Base-by-base conservation (phyloP, 2,797 vertebrate genomes). In the Manis crassicaudata region DNA sequence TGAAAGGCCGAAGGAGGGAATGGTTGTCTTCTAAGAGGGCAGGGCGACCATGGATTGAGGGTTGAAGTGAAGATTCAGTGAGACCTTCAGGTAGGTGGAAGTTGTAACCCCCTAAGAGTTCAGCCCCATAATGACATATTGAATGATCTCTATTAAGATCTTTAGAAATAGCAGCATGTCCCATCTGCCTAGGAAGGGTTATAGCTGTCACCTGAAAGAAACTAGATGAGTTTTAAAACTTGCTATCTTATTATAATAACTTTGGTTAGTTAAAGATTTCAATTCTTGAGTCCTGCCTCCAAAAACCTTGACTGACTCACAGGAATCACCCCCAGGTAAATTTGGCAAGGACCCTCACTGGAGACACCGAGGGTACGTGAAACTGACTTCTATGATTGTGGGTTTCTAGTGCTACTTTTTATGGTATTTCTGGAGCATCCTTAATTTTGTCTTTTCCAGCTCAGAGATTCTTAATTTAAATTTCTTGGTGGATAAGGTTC, bases 391-490 rank as follows among this genome's bases (percentile, higher is more conserved):
- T 88, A 10, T 73, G 81, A 73, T n/a, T 70, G 54, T 29, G 58
- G 20, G 63, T 72, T 80, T 96, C 62, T 82, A 10, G 32, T 73
- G 37, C 43, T 85, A n/a, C 5, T 62, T 81, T 54, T 56, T 27
- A 29, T 40, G 17, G 27, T 46, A 7, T 32, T 86, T 92, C 37
- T 82, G 43, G 12, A 68, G 3, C 3, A 20, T 50, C 3, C 29
- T 40, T 83, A 32, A 10, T 67, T 82, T 84, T 80, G 75, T 25
- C 35, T 72, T 95, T 81, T 62, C 37, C 23, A 86, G 52, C 18
- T 85, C n/a, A 67, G 50, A 94, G 62, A 65, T 68, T 94, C 32
- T 93, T 81, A 68, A 87, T 93, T 25, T 88, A 75, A 96, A 58
- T 80, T 79, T 89, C 46, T 54, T 35, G 20, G 20, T 62, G 29